phyloP scores from a whole-genome alignment of 2,888 invertebrate species.

The Hydriomena furcata region DNA sequence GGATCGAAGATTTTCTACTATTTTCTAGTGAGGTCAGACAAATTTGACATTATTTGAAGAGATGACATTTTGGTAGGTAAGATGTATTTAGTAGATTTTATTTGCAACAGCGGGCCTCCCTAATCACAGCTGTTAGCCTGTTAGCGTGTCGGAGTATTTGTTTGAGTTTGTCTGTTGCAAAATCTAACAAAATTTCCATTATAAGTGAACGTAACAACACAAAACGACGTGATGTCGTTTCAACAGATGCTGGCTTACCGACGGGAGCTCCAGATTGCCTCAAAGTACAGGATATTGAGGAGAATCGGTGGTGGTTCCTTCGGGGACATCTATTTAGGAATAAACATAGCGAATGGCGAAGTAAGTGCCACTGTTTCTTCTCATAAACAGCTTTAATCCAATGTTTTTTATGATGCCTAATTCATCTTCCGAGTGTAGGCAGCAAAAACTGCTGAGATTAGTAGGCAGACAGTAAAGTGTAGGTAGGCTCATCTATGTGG shows the following conservation, averaged over 20 bases:
- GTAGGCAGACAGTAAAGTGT: not conserved
- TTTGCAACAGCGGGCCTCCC: slow-evolving; percentile 26
- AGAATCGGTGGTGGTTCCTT: slow-evolving; percentile 99
- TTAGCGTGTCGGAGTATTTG: slow-evolving; percentile 41
- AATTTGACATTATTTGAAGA: too few relatives aligned
- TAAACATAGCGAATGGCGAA: slow-evolving; percentile 94
- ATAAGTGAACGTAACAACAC: slow-evolving; percentile 23
- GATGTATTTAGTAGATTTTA: slow-evolving; percentile 27
- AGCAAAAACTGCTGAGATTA: slow-evolving; percentile 10
- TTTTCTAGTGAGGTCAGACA: too few relatives aligned
- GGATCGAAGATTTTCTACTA: too few relatives aligned
- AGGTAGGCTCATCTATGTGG: slow-evolving; percentile 18
- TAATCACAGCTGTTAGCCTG: slow-evolving; percentile 39
- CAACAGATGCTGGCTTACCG: slow-evolving; percentile 40
- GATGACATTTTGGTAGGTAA: slow-evolving; percentile 4
- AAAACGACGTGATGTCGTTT: slow-evolving; percentile 39
- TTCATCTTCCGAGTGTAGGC: slow-evolving; percentile 4
- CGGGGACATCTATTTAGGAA: slow-evolving; percentile 98
- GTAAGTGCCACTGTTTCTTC: slow-evolving; percentile 68
- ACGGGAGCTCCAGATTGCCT: slow-evolving; percentile 41
- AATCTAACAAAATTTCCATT: slow-evolving; percentile 34
- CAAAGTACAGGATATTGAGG: slow-evolving; percentile 94
- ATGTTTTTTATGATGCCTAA: slow-evolving; percentile 1
- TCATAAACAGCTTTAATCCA: slow-evolving; percentile 5
- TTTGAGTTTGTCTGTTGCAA: slow-evolving; percentile 38